These are phyloP conservation scores for Ameiurus melas DNA, from an alignment of 2,113 vertebrate species.

Conservation along the genomic window DNA sequence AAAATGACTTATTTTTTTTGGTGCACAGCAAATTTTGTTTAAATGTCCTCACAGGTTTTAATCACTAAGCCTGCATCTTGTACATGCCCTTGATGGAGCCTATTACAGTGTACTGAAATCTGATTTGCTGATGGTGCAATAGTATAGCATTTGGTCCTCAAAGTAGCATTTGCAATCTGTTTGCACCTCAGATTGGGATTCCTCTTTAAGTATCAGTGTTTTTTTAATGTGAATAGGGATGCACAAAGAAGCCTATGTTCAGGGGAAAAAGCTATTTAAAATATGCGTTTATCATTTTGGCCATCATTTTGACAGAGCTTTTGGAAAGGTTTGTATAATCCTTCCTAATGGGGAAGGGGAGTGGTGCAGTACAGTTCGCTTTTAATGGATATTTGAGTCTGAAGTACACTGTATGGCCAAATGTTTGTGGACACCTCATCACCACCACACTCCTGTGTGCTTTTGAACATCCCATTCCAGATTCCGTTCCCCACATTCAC, in stretches of 20 bases:
- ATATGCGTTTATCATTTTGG: neutral
- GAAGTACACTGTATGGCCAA: neutral
- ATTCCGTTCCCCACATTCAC: too few species aligned
- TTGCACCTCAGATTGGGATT: neutral
- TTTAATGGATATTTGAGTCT: neutral
- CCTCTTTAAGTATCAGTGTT: neutral
- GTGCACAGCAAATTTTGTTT: neutral
- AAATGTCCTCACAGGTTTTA: neutral
- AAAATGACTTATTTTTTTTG: too few species aligned
- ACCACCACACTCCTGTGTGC: neutral
- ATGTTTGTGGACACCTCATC: neutral
- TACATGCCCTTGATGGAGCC: neutral
- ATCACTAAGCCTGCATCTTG: slow-evolving; percentile 3
- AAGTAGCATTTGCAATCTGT: neutral
- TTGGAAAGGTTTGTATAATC: neutral
- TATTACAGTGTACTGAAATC: neutral
- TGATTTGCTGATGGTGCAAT: neutral
- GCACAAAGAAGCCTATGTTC: neutral
- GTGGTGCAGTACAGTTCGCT: neutral
- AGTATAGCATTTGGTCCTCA: neutral
- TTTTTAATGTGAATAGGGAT: neutral
- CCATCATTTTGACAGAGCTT: neutral
- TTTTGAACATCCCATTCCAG: neutral
- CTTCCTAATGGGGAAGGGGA: neutral
- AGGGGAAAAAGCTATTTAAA: neutral